Base-by-base conservation (phyloP, 2,797 vertebrate species). In the Hippocampus kuda region DNA sequence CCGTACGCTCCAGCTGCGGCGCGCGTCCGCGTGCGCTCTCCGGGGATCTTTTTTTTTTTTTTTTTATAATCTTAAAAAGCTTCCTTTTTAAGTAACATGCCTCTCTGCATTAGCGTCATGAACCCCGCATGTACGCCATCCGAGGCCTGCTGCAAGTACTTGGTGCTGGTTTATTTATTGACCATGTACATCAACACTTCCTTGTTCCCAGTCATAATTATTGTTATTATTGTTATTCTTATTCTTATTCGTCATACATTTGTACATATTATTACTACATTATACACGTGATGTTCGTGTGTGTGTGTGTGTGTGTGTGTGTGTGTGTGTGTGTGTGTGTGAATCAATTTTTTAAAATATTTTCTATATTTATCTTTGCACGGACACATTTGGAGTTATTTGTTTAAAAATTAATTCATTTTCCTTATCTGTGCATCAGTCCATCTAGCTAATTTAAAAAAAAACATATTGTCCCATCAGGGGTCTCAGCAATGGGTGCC, bases 21-120 rank as follows among this genome's bases (percentile, higher is more conserved):
- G 42, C 42, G 8, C 63, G 44, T 65, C 53, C 53, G n/a, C 53
- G n/a, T 56, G 75, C 79, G 75, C 78, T 88, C 87, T 89, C 86
- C 72, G 20, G 87, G 83, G 88, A 88, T 76, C 76, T 77, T 78
- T 86, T 87, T 82, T 84, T 88, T 74, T 70, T 82, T 89, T 87
- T 82, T 84, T 88, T 74, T 70, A 80, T 89, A 81, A 80, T 87
- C 81, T 83, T 79, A 87, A 89, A 90, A 88, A 82, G 82, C 81
- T 81, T 85, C 79, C 79, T 88, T 85, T 89, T 87, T 87, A 87
- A 88, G 84, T 81, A 86, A 86, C 83, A 85, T 77, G 83, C 82
- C 81, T 73, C 24, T 76, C 53, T 87, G 86, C 86, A 88, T 89
- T 88, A 88, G 79, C 78, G 57, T 88, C 87, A 88, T 88, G 63